Conservation (phyloP, 2,113 vertebrate genomes). For the Cyanoderma ruficeps region DNA sequence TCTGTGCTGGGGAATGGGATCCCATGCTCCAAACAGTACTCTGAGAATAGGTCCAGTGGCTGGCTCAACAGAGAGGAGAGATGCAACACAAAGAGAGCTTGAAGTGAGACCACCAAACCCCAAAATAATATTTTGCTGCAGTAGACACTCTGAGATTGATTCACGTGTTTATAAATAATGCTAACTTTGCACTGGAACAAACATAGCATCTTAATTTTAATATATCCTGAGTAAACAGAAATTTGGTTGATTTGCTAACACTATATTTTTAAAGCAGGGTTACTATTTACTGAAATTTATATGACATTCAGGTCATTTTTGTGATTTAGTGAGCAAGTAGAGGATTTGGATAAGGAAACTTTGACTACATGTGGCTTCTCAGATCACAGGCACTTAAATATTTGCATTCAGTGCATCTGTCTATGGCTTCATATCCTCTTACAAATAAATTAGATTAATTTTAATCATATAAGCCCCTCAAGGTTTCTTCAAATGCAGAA, state of each 20-base stretch:
- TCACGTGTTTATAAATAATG: not conserved
- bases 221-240: not conserved
- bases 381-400: not conserved
- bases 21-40: conserved; percentile 70
- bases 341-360: not conserved
- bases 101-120: not conserved
- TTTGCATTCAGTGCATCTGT: not conserved
- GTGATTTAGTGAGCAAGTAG: not conserved
- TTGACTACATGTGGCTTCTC: not conserved
- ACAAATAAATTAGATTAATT: not conserved
- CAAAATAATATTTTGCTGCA: not conserved
- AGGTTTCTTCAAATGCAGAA: not conserved
- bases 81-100: not conserved
- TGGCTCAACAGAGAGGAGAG: not conserved
- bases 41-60: conserved; percentile 74
- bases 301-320: not conserved
- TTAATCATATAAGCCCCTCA: not conserved
- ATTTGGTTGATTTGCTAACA: not conserved
- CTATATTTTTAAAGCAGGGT: not conserved
- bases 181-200: not conserved
- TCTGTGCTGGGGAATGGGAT: conserved; percentile 71
- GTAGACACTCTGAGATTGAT: not conserved
- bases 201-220: not conserved
- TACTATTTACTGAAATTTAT: not conserved
- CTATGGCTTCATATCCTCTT: not conserved